These are phyloP conservation scores for Heterotis niloticus DNA, from an alignment of 2,113 vertebrate genomes.

Conservation along the genomic window DNA sequence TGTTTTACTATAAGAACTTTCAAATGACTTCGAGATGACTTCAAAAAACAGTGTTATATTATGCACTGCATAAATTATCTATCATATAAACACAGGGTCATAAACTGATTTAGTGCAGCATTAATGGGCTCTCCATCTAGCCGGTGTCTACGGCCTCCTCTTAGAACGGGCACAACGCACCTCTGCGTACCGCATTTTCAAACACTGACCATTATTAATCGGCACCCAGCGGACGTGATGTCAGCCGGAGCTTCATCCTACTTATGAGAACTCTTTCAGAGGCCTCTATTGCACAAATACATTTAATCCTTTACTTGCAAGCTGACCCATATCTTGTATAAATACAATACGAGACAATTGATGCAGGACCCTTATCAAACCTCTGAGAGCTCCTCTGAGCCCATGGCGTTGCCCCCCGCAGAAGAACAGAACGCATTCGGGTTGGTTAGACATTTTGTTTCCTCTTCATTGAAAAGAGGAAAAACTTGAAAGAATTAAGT, in stretches of 20 bases:
- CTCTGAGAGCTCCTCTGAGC: background rate
- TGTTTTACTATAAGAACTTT: background rate
- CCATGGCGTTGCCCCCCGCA: background rate
- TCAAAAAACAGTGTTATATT: background rate
- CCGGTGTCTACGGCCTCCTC: too few relatives aligned
- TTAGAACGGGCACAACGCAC: too few relatives aligned
- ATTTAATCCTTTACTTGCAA: conserved; percentile 16
- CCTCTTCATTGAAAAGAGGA: background rate
- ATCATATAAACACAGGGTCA: too few relatives aligned
- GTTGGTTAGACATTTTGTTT: background rate
- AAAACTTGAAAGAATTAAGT: background rate
- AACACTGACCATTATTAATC: too few relatives aligned
- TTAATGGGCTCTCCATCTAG: too few relatives aligned
- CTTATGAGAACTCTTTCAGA: background rate
- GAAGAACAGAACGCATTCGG: background rate
- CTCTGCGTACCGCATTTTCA: too few relatives aligned
- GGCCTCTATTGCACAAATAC: background rate
- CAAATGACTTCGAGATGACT: background rate
- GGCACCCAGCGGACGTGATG: too few relatives aligned
- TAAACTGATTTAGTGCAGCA: too few relatives aligned
- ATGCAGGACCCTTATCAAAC: background rate
- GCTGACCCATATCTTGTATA: background rate
- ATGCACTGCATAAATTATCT: too few relatives aligned
- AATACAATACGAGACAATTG: background rate
- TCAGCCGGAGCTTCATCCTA: background rate